Evolutionary conservation across 2,888 invertebrate species (phyloP).

Genomic region (Pristionchus fissidentatus): DNA sequence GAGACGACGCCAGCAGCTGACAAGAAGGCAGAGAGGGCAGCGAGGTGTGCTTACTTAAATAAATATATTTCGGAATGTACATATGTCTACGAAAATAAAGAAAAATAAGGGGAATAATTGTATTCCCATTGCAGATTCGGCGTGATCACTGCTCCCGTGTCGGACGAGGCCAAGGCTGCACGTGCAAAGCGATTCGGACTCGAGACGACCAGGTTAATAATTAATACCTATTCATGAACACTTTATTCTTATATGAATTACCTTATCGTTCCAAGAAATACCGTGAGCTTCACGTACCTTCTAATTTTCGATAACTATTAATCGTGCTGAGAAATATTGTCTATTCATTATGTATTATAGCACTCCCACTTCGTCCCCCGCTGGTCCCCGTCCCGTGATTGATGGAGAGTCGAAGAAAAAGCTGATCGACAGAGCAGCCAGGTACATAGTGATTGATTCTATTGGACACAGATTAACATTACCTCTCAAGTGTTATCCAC

Average conservation of each 20-base stretch:
- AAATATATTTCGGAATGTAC: background rate
- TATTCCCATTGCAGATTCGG: constrained; percentile 49
- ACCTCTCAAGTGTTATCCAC: no score
- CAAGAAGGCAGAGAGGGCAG: constrained; percentile 24
- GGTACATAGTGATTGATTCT: constrained; percentile 39
- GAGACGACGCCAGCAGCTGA: background rate
- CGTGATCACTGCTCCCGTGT: background rate
- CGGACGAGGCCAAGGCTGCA: constrained; percentile 52
- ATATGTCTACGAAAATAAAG: no score
- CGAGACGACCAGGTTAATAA: background rate
- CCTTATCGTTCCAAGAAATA: no score
- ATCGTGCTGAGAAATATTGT: background rate
- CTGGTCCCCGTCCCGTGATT: constrained; percentile 17
- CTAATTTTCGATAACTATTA: no score
- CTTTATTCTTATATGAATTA: no score
- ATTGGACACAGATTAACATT: no score
- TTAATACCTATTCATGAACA: background rate
- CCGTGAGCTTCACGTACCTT: no score
- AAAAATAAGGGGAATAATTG: no score
- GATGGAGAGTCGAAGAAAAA: constrained; percentile 38
- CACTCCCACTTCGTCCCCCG: background rate
- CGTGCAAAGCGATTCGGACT: constrained; percentile 46
- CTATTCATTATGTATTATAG: background rate
- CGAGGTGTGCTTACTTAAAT: background rate
- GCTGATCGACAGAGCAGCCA: constrained; percentile 47